A percentile compares a stretch with the other conserved stretches of the same genome.
phyloP scores from a whole-genome alignment of 2,797 vertebrate species.

The Myioborus miniatus region DNA sequence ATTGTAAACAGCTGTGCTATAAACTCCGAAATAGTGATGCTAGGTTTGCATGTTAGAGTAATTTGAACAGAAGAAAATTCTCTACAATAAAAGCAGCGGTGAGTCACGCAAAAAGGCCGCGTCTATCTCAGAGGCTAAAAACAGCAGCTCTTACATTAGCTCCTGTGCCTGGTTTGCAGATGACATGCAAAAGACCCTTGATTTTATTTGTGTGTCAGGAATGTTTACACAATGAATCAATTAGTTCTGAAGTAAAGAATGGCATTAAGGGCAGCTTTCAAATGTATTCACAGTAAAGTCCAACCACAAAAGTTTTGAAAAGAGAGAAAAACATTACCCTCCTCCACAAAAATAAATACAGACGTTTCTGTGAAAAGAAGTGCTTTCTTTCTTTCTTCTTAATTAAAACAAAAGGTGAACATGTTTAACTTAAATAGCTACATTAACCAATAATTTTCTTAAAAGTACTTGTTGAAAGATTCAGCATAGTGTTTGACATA shows the following conservation, averaged over 20 bases:
- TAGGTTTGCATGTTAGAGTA: neutral
- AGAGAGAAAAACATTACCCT: neutral
- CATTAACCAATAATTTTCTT: neutral
- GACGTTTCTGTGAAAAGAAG: neutral
- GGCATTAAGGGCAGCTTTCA: constrained; percentile 7
- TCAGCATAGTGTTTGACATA: neutral
- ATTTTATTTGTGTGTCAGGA: neutral
- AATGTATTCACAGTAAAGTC: neutral
- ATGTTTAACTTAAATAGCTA: neutral
- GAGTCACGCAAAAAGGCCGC: neutral
- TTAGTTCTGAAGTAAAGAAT: neutral
- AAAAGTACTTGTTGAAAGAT: neutral
- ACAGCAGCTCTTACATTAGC: neutral
- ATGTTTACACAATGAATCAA: constrained; percentile 16
- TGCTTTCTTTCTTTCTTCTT: neutral
- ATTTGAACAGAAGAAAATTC: neutral
- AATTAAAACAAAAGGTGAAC: neutral
- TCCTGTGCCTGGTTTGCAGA: neutral
- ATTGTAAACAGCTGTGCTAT: neutral
- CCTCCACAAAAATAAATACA: neutral
- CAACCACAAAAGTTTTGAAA: neutral
- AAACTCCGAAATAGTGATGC: neutral
- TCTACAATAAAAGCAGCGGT: neutral
- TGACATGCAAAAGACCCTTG: neutral
- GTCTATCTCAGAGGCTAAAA: neutral